Base-by-base conservation (phyloP, 2,113 vertebrate species). In the Festucalex cinctus region DNA sequence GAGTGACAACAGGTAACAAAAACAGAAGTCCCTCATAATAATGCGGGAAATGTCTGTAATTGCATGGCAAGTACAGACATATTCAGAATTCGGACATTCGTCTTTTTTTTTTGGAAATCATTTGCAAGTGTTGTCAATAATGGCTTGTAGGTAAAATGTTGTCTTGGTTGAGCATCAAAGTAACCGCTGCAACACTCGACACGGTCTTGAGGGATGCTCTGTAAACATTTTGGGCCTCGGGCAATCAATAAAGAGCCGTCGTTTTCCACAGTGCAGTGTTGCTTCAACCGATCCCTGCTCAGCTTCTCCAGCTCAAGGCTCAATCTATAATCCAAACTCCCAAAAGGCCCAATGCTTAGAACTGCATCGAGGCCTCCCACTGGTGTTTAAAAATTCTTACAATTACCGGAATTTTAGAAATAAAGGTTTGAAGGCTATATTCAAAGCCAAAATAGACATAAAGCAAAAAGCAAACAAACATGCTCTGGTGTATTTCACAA, bases 211-310 rank as follows among this genome's bases (percentile, higher is more conserved):
- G 79, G 63, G 76, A 80, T 49, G 28, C 19, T 22, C 36, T 70
- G 69, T 71, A 71, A 80, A 83, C 76, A 69, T 59, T 65, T 68
- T 32, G 56, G 66, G 75, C 80, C 59, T 77, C 60, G 80, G 76
- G 62, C 62, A 64, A 85, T 88, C 75, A 72, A 84, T 85, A 69
- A 75, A 81, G 36, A 62, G 22, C 51, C 64, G 71, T 87, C 73
- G 76, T 76, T 62, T 84, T 88, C 71, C 76, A 70, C 64, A 65
- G 60, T 65, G 70, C n/a, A 12, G 62, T 22, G 28, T 79, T 56
- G 41, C 71, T 65, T 77, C 53, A 72, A 78, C 73, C 69, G 66
- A 80, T 63, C 65, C 71, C 46, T 64, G 68, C 63, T 70, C n/a
- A 6, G 39, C 22, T 39, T 20, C 36, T 63, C 51, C 61, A 44